These are phyloP conservation scores for Elymnias hypermnestra DNA, from an alignment of 1,140 invertebrate genomes.

Conservation along the genomic window DNA sequence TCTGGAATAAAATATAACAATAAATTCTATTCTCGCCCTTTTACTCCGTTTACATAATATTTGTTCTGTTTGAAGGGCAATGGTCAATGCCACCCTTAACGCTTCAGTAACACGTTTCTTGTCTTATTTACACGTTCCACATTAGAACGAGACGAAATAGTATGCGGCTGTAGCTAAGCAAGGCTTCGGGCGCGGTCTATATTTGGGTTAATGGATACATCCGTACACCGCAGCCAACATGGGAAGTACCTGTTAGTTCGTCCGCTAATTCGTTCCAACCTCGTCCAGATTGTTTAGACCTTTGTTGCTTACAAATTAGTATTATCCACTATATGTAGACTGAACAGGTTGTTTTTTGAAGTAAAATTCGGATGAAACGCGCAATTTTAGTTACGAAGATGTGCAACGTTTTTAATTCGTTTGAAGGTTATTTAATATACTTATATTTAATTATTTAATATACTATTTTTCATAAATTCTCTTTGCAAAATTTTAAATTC, in stretches of 20 bases:
- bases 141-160: conserved; percentile 9
- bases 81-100: conserved; percentile 19
- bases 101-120: background rate
- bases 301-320: conserved; percentile 21
- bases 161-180: conserved; percentile 31
- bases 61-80: conserved; percentile 8
- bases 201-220: conserved; percentile 74
- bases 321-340: too few species aligned
- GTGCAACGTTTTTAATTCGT: too few species aligned
- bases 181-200: conserved; percentile 66
- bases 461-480: too few species aligned
- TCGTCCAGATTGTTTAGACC: conserved; percentile 24
- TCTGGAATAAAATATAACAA: too few species aligned
- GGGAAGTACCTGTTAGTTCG: conserved; percentile 68
- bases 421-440: too few species aligned
- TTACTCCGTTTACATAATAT: too few species aligned
- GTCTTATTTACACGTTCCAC: background rate
- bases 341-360: too few species aligned
- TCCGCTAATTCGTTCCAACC: conserved; percentile 40
- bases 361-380: background rate
- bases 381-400: background rate
- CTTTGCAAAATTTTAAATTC: too few species aligned
- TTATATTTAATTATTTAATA: too few species aligned
- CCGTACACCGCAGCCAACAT: conserved; percentile 52
- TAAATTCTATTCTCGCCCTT: too few species aligned